phyloP scores from a whole-genome alignment of 2,888 invertebrate genomes.

The Volucella bombylans region DNA sequence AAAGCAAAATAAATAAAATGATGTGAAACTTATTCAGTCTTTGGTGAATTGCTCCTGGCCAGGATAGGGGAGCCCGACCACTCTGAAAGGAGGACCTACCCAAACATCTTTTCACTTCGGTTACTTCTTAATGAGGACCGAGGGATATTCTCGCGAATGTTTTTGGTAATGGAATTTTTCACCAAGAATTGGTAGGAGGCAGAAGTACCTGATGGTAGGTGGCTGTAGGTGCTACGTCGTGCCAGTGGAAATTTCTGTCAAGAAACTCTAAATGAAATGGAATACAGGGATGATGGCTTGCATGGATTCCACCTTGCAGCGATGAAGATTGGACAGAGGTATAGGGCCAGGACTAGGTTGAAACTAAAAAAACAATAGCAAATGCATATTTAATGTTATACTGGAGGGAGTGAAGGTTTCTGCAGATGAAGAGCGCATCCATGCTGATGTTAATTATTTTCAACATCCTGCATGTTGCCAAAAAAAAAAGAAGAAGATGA shows the following conservation, averaged over 20 bases:
- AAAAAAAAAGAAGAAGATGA: slow-evolving; percentile 26
- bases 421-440: slow-evolving; percentile 7
- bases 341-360: background rate
- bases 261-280: slow-evolving; percentile 71
- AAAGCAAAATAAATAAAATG: slow-evolving; percentile 32
- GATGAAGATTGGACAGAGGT: slow-evolving; percentile 24
- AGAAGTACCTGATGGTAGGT: no score
- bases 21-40: slow-evolving; percentile 59
- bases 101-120: slow-evolving; percentile 74
- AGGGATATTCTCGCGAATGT: slow-evolving; percentile 73
- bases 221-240: slow-evolving; percentile 24
- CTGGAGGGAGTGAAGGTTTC: background rate
- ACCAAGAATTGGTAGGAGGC: background rate
- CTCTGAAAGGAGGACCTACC: slow-evolving; percentile 57
- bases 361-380: slow-evolving; percentile 57
- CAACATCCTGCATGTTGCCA: slow-evolving; percentile 68
- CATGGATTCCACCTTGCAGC: slow-evolving; percentile 31
- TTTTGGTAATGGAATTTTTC: slow-evolving; percentile 69
- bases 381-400: slow-evolving; percentile 68
- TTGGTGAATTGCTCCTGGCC: slow-evolving; percentile 59
- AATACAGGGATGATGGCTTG: slow-evolving; percentile 34
- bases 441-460: slow-evolving; percentile 69
- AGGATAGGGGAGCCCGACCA: slow-evolving; percentile 33
- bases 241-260: slow-evolving; percentile 71
- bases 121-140: slow-evolving; percentile 73